phyloP scores from a whole-genome alignment of 2,797 vertebrate genomes.

The Silurus lanzhouensis region DNA sequence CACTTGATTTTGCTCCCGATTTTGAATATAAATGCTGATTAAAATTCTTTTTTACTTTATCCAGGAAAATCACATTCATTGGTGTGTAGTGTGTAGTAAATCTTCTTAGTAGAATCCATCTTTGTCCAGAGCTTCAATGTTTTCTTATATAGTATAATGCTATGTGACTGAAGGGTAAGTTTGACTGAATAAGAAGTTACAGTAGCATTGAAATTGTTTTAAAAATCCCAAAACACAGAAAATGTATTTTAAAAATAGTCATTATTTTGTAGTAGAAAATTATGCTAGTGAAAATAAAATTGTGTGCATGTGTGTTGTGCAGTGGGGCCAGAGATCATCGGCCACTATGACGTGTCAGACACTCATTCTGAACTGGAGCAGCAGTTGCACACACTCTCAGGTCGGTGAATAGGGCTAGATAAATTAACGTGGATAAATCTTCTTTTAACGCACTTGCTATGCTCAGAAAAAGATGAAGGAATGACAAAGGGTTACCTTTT shows the following conservation, averaged over 20 bases:
- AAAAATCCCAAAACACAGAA: not conserved
- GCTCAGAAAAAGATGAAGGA: not conserved
- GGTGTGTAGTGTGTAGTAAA: not conserved
- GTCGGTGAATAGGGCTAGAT: slow-evolving; percentile 78
- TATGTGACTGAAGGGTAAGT: slow-evolving; percentile 6
- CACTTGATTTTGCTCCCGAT: not conserved
- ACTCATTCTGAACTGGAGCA: slow-evolving; percentile 94
- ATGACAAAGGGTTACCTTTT: not conserved
- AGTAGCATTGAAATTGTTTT: not conserved
- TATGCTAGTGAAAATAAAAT: slow-evolving; percentile 2
- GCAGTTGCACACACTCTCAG: slow-evolving; percentile 81
- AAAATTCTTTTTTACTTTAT: not conserved
- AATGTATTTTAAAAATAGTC: too few relatives aligned
- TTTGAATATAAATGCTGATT: not conserved
- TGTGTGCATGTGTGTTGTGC: slow-evolving; percentile 64
- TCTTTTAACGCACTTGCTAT: not conserved
- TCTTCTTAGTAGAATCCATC: not conserved
- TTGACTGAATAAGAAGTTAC: not conserved
- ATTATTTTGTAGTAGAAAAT: not conserved
- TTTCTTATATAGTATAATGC: not conserved
- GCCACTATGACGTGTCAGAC: slow-evolving; percentile 97
- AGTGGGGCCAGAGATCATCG: slow-evolving; percentile 93
- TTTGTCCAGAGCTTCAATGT: not conserved
- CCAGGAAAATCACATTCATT: not conserved
- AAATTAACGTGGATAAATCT: not conserved